Evolutionary conservation across 2,888 invertebrate genomes (phyloP), one percentile per base, ranked within the genome.

Genomic region (Bruchidius siliquastri): DNA sequence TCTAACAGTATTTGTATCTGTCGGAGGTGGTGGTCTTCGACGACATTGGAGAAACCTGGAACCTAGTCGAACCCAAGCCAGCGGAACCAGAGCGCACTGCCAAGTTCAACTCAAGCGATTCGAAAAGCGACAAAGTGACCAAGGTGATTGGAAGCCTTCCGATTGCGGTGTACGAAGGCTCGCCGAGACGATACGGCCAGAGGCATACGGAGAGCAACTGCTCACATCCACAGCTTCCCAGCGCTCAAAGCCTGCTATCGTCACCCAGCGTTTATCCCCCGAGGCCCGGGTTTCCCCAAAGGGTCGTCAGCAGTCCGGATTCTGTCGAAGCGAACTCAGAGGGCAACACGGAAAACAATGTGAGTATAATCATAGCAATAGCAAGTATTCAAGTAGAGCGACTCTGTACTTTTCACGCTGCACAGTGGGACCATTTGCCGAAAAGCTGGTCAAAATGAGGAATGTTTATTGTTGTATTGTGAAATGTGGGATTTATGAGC

Each of bases 141-240:
- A 83, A 83, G 80, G 91, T 94, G 68, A 94, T 95, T 82, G 95
- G 94, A 70, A 93, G 91, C 86, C 88, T 95, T 81, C 96, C 96
- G n/a, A 96, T 97, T 80, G 96, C 96, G 21, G 95, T 96, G 83
- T 97, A 97, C 84, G 96, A 96, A 80, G 96, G 95, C 20, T 96
- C 96, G 68, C 96, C 96, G 20, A 88, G 96, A 79, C 90, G 96
- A 79, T 96, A 96, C 84, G 96, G 96, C 3, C 90, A 92, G 74
- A 89, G 91, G 26, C 86, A 85, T 80, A 83, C 84, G 76, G 86
- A 85, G 78, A 83, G 82, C 76, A 85, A 83, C 79, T 84, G 83
- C 81, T 82, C 85, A 72, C 88, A 89, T 85, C 87, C 88, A 74
- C 88, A 89, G 83, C 86, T 90, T 82, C 89, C 90, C 76, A 90